phyloP scores from a whole-genome alignment of 1,140 invertebrate genomes.

The Agrypnia vestita region DNA sequence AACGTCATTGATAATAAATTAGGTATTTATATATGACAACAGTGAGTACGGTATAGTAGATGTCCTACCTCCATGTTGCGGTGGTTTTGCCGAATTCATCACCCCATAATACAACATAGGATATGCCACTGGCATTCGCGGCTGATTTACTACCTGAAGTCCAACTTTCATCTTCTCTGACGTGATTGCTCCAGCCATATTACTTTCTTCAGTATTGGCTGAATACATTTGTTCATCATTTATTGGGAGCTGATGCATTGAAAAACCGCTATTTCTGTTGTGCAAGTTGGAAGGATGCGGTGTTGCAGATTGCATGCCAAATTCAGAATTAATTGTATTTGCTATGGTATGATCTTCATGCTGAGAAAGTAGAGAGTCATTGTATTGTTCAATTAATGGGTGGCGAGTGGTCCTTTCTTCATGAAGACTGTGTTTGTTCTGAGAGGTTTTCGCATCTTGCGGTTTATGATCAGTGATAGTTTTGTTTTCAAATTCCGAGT shows the following conservation, averaged over 20 bases:
- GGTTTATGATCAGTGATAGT: no score
- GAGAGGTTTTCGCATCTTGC: no score
- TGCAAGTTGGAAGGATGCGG: conserved; percentile 13
- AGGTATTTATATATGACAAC: background rate
- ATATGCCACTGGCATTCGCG: background rate
- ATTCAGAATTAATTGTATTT: background rate
- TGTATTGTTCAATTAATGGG: background rate
- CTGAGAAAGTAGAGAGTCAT: background rate
- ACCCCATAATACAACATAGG: conserved; percentile 4
- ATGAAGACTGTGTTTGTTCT: no score
- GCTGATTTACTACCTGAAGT: conserved; percentile 25
- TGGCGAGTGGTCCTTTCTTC: no score
- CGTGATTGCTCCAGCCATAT: conserved; percentile 37
- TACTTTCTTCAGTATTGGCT: conserved; percentile 20
- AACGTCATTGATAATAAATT: background rate
- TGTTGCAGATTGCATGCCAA: conserved; percentile 7
- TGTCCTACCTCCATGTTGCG: conserved; percentile 17
- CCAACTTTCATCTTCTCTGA: conserved; percentile 38
- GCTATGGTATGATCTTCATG: background rate
- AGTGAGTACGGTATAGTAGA: background rate
- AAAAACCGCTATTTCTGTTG: conserved; percentile 25
- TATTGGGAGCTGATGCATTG: background rate
- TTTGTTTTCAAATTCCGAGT: no score
- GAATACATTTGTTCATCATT: background rate
- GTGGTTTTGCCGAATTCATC: background rate